Base-by-base conservation (phyloP, 2,797 vertebrate species). In the Myotis daubentonii region DNA sequence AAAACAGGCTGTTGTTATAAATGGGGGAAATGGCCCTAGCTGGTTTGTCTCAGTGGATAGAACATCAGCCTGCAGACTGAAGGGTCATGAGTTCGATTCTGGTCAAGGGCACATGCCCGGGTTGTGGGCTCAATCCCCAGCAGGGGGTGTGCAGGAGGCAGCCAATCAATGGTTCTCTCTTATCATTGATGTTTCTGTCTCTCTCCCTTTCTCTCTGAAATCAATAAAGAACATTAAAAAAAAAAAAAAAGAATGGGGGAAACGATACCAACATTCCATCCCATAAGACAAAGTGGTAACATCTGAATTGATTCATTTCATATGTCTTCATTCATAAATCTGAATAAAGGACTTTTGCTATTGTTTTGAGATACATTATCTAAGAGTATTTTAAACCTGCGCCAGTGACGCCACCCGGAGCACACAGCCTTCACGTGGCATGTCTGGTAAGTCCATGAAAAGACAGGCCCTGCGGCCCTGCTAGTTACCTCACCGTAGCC, bases 401-500 rank as follows among this genome's bases (percentile, higher is more conserved):
- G 41, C 7, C 33, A 78, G 62, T 72, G 82, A 83, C 57, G 76
- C 55, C 38, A 44, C 13, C 44, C 57, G 33, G 41, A 91, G 7
- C 51, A 13, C 74, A 70, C 5, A 65, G 38, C 47, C 74, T 74
- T 68, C 38, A 57, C 8, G 30, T 41, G n/a, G 15, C 51, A 72
- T 76, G 70, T 90, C 65, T 71, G 76, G 0, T 5, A 87, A 81
- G 72, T 66, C 72, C 57, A 19, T 13, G 38, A 66, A 79, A 70
- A 84, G 57, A 78, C 44, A 86, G 87, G 92, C 70, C 88, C 51
- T 68, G 72, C 92, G 97, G 88, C 83, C 78, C 72, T 95, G 87
- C 93, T 84, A 93, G 97, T 99, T 98, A 99, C 99, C 99, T 99
- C 99, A 98, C 99, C 99, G 96, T 99, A 99, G 94, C 99, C 99